Percentiles rank a stretch among this genome's conserved stretches.
Conservation (phyloP, 2,888 invertebrate species). For the Melangyna quadrimaculata region DNA sequence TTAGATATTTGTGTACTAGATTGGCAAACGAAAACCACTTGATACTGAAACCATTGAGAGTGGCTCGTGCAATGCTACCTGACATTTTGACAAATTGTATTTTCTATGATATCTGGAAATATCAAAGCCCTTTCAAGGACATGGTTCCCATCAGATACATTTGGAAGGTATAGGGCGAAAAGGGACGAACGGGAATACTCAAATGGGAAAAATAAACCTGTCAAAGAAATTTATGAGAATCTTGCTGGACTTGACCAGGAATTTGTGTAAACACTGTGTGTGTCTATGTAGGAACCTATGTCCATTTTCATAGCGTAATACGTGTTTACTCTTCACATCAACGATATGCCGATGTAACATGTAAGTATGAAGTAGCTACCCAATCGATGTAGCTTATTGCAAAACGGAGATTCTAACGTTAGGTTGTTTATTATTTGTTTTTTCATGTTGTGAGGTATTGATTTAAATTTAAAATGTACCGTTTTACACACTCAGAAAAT, state of each 20-base stretch:
- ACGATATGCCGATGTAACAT: not conserved
- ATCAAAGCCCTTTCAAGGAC: conserved; percentile 55
- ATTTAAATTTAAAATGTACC: not conserved
- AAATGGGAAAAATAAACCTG: conserved; percentile 70
- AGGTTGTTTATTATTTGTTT: not conserved
- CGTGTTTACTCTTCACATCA: not conserved
- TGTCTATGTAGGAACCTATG: not conserved
- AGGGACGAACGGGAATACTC: conserved; percentile 4
- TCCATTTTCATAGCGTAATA: not conserved
- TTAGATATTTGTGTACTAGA: not conserved
- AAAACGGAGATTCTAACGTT: not conserved
- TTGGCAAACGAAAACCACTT: conserved; percentile 34
- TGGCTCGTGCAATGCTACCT: conserved; percentile 62
- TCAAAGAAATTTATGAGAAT: conserved; percentile 68
- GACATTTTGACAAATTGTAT: conserved; percentile 72
- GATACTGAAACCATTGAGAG: conserved; percentile 43
- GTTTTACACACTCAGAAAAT: too few species aligned
- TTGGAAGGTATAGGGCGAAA: not conserved
- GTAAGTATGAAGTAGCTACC: not conserved
- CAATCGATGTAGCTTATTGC: not conserved
- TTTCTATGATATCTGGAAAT: conserved; percentile 67
- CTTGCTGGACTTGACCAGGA: conserved; percentile 58
- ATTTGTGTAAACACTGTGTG: conserved; percentile 47
- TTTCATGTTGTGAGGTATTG: not conserved
- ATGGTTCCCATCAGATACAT: not conserved